These are phyloP conservation scores for Rana temporaria DNA, from an alignment of 2,113 vertebrate genomes.

Conservation along the genomic window DNA sequence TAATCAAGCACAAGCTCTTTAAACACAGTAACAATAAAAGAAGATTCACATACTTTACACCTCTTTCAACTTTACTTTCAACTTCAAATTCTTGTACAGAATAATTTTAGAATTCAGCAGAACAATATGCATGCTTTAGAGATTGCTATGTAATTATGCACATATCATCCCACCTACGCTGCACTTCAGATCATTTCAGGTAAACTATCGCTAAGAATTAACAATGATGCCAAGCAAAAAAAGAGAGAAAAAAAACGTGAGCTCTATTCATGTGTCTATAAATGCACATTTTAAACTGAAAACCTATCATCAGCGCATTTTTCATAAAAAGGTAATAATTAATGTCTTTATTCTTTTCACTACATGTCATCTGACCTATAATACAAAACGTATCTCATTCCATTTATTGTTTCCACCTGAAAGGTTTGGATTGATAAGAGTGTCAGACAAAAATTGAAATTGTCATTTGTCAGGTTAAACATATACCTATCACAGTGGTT, in stretches of 20 bases:
- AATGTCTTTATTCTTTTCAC: slow-evolving; percentile 68
- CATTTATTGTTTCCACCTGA: slow-evolving; percentile 78
- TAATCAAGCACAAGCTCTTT: background rate
- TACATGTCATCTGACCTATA: slow-evolving; percentile 73
- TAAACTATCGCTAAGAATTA: slow-evolving; percentile 66
- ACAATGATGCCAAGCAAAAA: slow-evolving; percentile 63
- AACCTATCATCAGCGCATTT: slow-evolving; percentile 71
- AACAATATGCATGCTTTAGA: slow-evolving; percentile 58
- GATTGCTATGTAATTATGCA: slow-evolving; percentile 64
- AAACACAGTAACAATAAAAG: background rate
- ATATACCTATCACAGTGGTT: slow-evolving; percentile 65
- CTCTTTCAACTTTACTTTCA: slow-evolving; percentile 22
- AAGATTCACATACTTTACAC: slow-evolving; percentile 2
- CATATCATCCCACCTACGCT: slow-evolving; percentile 48
- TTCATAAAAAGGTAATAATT: slow-evolving; percentile 77
- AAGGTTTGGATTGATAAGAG: slow-evolving; percentile 67
- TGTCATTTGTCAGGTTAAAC: slow-evolving; percentile 76
- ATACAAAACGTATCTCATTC: slow-evolving; percentile 75
- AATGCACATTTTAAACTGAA: slow-evolving; percentile 65
- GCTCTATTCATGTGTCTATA: slow-evolving; percentile 66
- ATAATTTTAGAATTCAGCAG: slow-evolving; percentile 42
- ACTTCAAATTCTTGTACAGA: slow-evolving; percentile 45
- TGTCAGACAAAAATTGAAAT: slow-evolving; percentile 69
- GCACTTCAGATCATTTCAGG: slow-evolving; percentile 64
- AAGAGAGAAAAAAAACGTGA: slow-evolving; percentile 51